phyloP scores from a whole-genome alignment of 2,888 invertebrate genomes.

The Anticlea derivata region DNA sequence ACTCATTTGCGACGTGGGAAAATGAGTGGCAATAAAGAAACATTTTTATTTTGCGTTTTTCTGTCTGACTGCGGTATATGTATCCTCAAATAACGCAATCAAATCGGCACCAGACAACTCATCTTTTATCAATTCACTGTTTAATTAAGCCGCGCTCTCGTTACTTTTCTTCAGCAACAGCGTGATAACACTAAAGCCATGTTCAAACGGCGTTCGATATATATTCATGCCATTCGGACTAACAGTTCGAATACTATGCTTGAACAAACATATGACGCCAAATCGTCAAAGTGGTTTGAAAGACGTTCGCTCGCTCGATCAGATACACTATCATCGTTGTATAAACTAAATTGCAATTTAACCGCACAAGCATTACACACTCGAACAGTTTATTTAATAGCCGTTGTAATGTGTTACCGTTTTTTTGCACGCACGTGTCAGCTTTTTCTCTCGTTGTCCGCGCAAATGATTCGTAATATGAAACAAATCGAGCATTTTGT shows the following conservation, averaged over 20 bases:
- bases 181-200: slow-evolving; percentile 18
- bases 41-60: too few relatives aligned
- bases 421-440: slow-evolving; percentile 35
- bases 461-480: slow-evolving; percentile 34
- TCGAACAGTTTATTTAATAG: slow-evolving; percentile 33
- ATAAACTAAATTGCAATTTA: slow-evolving; percentile 29
- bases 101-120: too few relatives aligned
- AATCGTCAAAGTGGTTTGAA: too few relatives aligned
- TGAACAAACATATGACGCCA: too few relatives aligned
- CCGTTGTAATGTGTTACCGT: slow-evolving; percentile 26
- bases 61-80: too few relatives aligned
- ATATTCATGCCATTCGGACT: too few relatives aligned
- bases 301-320: slow-evolving; percentile 20
- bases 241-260: too few relatives aligned
- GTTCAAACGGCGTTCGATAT: too few relatives aligned
- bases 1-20: too few relatives aligned
- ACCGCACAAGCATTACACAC: slow-evolving; percentile 33
- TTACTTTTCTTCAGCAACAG: slow-evolving; percentile 14
- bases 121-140: too few relatives aligned
- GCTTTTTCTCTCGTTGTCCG: slow-evolving; percentile 27
- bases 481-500: slow-evolving; percentile 18
- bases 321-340: slow-evolving; percentile 28
- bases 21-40: too few relatives aligned
- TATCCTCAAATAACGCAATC: too few relatives aligned
- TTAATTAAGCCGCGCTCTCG: slow-evolving; percentile 8